Evolutionary conservation across 2,113 vertebrate species (phyloP), one percentile per base, ranked within the genome.

Genomic region (Myocastor coypus): DNA sequence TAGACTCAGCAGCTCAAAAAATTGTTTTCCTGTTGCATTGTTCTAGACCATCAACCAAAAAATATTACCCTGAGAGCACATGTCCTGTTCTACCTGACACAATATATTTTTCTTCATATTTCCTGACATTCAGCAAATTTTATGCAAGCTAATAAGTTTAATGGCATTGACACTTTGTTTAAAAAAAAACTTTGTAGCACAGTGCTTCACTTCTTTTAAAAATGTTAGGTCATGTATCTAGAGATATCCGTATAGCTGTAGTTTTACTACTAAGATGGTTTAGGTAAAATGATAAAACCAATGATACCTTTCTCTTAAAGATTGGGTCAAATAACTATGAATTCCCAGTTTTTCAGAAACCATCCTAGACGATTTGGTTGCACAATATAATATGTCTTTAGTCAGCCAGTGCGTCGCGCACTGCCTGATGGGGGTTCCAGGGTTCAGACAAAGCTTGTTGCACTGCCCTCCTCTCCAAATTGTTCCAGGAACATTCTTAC

Each of bases 201-300:
- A 92, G 26, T 4, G 24, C 69, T 69, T 17, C 2, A 64, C 63
- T 59, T 85, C 9, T 94, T 68, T 86, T 52, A 40, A 55, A 84
- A 34, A 42, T 59, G 26, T n/a, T 71, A 28, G 26, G 14, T 40
- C 57, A 10, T 4, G 8, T 46, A 46, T 5, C 46, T 46, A 46
- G 4, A 46, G 46, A 46, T 46, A 46, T 68, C 32, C 12, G 26
- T 14, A 10, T 68, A 40, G 32, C 32, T 64, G 4, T 85, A 32
- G 10, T 66, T 96, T 89, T 24, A 83, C 20, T 89, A 17, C 24
- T 78, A 93, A 91, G 7, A 68, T 83, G 80, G 42, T 88, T 81
- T 78, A 85, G 55, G 71, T 78, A 66, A 92, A 91, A 97, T 19
- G 40, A 87, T 64, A 87, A 78, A 71, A 55, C 42, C 42, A 66